Base-by-base conservation (phyloP, 2,113 vertebrate genomes). In the Natator depressus region DNA sequence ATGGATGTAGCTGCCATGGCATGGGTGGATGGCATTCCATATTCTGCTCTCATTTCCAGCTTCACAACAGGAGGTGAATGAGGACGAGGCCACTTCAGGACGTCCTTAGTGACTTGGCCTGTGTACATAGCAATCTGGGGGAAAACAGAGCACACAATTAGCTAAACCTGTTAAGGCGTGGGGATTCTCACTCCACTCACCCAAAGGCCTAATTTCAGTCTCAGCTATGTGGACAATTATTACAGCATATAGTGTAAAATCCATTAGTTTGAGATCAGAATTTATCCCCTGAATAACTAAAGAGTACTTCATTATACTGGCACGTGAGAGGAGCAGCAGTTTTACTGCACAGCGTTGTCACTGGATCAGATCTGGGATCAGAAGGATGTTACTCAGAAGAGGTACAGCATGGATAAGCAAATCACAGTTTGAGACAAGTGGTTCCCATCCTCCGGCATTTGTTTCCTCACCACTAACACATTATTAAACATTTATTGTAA, bases 1-100 rank as follows among this genome's bases (percentile, higher is more conserved):
- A 99, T 99, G 94, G 99, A 97, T 0, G 99, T 99, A 75, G 99
- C 99, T 0, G 99, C 99, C 99, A 99, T 99, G 97, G 99, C 99
- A 0, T 99, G 99, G 38, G 99, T 99, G 83, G 99, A 99, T 0
- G 99, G 99, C 97, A 99, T 99, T 29, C 99, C 99, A 0, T 99
- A 99, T 82, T 99, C 99, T 0, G 98, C 97, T 25, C 99, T 99
- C 1, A 90, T 97, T 95, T 99, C 99, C 94, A 99, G 98, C 96
- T 99, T 99, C 78, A 99, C 99, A 0, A 99, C 99, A 0, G 99
- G 99, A 25, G 99, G 99, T 0, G 99, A 99, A 38, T 86, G 88
- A 35, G 99, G 99, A 12, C 99, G 99, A 7, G 99, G 99, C 98
- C 99, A 98, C 98, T 99, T 99, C 85, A 99, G 97, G 83, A 99